Evolutionary conservation across 2,888 invertebrate species (phyloP).

Genomic region (Hirtodrosophila cameraria): DNA sequence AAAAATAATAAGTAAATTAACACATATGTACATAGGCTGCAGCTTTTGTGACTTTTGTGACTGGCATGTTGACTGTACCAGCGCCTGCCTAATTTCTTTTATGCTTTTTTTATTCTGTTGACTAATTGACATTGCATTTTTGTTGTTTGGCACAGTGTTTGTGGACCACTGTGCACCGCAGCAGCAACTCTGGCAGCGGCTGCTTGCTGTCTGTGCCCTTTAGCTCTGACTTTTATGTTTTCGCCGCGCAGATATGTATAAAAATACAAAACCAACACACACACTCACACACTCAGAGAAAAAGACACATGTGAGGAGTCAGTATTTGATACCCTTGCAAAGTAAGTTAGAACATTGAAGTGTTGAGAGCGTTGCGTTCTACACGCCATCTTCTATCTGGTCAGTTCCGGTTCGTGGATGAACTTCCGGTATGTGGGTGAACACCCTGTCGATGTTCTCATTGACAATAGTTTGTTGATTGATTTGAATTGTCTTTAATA

Average conservation of each 20-base stretch:
- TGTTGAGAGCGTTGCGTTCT: constrained; percentile 15
- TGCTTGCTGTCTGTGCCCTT: constrained; percentile 73
- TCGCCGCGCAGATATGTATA: constrained; percentile 60
- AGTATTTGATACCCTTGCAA: constrained; percentile 47
- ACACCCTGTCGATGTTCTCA: too few species aligned
- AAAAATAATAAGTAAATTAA: constrained; percentile 4
- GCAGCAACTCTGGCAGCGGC: constrained; percentile 52
- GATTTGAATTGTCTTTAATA: too few species aligned
- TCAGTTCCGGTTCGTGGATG: too few species aligned
- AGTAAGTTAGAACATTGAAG: constrained; percentile 20
- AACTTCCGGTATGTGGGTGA: too few species aligned
- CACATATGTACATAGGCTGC: constrained; percentile 14
- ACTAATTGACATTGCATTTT: constrained; percentile 53
- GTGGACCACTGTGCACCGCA: constrained; percentile 61
- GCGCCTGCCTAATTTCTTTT: constrained; percentile 36
- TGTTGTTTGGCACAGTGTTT: constrained; percentile 2
- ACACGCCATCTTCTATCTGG: neutral
- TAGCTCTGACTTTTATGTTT: constrained; percentile 76
- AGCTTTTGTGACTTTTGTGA: constrained; percentile 1
- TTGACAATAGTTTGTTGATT: too few species aligned
- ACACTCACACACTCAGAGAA: constrained; percentile 11
- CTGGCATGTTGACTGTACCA: constrained; percentile 51
- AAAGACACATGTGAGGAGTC: constrained; percentile 22
- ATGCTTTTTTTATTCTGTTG: neutral
- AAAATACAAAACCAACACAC: constrained; percentile 54